Percentiles rank a stretch among this genome's conserved stretches.
These are phyloP conservation scores for Apus apus DNA, from an alignment of 2,113 vertebrate species.

Conservation along the genomic window DNA sequence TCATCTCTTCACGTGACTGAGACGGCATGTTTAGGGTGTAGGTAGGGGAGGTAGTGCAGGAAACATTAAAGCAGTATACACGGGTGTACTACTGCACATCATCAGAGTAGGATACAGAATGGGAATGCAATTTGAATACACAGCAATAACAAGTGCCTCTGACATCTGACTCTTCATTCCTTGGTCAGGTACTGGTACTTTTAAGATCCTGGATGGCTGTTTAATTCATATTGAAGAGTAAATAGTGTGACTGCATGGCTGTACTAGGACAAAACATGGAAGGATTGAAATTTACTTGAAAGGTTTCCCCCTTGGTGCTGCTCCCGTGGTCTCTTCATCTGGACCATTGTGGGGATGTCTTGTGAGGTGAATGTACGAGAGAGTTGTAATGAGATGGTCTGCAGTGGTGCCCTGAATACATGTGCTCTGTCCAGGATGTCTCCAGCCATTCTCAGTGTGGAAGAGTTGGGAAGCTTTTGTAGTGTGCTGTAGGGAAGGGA, in stretches of 20 bases:
- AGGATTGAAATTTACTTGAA: background rate
- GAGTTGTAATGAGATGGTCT: background rate
- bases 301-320: background rate
- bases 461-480: background rate
- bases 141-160: background rate
- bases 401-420: background rate
- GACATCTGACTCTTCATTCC: background rate
- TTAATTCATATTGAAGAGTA: background rate
- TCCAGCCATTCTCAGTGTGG: background rate
- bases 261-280: background rate
- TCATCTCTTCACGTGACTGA: background rate
- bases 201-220: background rate
- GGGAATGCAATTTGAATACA: background rate
- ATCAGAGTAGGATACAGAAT: background rate
- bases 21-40: background rate
- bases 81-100: background rate
- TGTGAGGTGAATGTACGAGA: background rate
- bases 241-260: background rate
- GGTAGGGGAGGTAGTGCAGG: background rate
- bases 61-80: background rate
- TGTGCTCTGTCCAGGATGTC: background rate
- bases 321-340: background rate
- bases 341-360: background rate
- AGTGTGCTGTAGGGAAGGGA: background rate
- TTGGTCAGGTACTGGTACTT: background rate